Base-by-base conservation (phyloP, 2,888 invertebrate genomes). In the Lymantria dispar region DNA sequence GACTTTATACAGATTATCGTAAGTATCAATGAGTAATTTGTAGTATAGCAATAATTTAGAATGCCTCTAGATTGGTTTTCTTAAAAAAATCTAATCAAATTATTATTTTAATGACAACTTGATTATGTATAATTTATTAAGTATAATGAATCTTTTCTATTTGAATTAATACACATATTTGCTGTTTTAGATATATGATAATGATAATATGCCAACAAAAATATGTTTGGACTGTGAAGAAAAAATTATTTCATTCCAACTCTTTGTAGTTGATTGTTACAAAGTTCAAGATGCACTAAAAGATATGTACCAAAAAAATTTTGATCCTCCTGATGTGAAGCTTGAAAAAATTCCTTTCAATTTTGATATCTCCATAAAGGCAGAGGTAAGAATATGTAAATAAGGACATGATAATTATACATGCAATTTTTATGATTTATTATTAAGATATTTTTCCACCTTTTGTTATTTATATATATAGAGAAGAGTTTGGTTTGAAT, bases 181-280 rank as follows among this genome's bases (percentile, higher is more conserved):
- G 12, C 38, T 43, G 29, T 78, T 83, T 38, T 71, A 91, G 90
- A 60, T 91, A 22, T 74, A 65, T 70, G 84, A 85, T 48, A 76
- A 69, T 65, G 88, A 91, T 56, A 74, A 70, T 43, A 71, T 91
- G 52, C 87, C 91, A 11, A 86, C 88, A 37, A 87, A 74, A 63
- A 79, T 90, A 48, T 91, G 91, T 59, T 58, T 87, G 12, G 83
- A 80, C 52, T 91, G 91, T 74, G 89, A 90, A 72, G 90, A 90
- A 55, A 91, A 82, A 70, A 78, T 91, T 70, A 76, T 89, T n/a
- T 79, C 86, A 33, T 88, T 90, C 62, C 85, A 90, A 65, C 61
- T 88, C 45, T 91, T 86, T 78, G 71, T 88, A 40, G 66, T 88
- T 57, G 87, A 91, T 70, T 90, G 90, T 62, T 80, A 78, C 52